Evolutionary conservation across 2,113 vertebrate genomes (phyloP).

Genomic region (Uria aalge): DNA sequence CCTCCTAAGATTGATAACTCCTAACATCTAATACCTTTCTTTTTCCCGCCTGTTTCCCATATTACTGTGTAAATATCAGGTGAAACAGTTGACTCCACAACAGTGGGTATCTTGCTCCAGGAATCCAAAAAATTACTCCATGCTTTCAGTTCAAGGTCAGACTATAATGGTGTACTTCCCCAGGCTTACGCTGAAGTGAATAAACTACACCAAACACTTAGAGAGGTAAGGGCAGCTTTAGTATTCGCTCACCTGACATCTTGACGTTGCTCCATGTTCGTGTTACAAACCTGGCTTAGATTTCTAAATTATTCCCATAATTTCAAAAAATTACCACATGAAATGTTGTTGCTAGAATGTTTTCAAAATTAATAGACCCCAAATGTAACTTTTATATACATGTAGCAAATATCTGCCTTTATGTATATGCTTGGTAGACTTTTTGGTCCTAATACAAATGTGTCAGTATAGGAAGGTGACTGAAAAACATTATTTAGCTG

Average conservation of each 20-base stretch:
- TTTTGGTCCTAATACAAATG: neutral
- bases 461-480: neutral
- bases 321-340: neutral
- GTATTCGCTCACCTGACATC: neutral
- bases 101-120: slow-evolving; percentile 56
- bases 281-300: neutral
- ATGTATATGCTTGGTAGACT: neutral
- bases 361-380: neutral
- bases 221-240: slow-evolving; percentile 72
- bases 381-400: neutral
- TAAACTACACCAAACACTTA: slow-evolving; percentile 59
- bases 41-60: neutral
- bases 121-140: slow-evolving; percentile 78
- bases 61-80: slow-evolving; percentile 59
- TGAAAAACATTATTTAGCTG: neutral
- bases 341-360: neutral
- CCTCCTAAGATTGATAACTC: neutral
- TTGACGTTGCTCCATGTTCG: fast-evolving
- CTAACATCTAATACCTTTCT: neutral
- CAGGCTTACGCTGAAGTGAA: slow-evolving; percentile 71
- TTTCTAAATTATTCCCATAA: neutral
- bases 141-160: slow-evolving; percentile 78
- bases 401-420: neutral
- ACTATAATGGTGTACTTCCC: slow-evolving; percentile 74
- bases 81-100: slow-evolving; percentile 43